phyloP scores from a whole-genome alignment of 2,113 vertebrate species.

The Pelvicachromis taeniatus region DNA sequence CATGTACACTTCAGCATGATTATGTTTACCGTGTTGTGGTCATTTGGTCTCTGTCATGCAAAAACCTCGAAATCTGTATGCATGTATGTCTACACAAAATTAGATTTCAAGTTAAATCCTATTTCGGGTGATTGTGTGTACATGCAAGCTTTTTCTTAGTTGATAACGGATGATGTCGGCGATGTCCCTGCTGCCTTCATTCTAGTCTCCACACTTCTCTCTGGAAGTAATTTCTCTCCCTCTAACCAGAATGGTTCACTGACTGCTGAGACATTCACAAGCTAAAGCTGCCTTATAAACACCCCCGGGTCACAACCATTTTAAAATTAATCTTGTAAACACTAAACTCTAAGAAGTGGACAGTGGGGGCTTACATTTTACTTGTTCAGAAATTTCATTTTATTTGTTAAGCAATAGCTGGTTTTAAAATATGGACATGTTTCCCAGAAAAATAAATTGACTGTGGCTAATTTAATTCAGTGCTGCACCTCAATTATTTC shows the following conservation, averaged over 20 bases:
- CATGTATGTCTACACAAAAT: neutral
- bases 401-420: constrained; percentile 12
- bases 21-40: constrained; percentile 15
- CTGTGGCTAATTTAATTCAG: constrained; percentile 23
- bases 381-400: constrained; percentile 40
- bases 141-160: neutral
- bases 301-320: constrained; percentile 59
- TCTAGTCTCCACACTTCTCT: neutral
- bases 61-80: neutral
- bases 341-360: neutral
- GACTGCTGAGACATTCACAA: constrained; percentile 63
- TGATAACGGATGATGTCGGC: neutral
- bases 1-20: constrained; percentile 9
- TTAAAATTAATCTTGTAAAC: constrained; percentile 65
- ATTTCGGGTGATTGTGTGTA: neutral
- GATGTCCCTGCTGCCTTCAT: neutral
- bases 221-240: constrained; percentile 64
- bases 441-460: constrained; percentile 48
- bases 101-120: neutral
- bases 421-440: constrained; percentile 17
- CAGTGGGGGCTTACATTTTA: constrained; percentile 19
- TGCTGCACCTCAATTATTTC: constrained; percentile 47
- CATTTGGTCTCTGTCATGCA: constrained; percentile 16
- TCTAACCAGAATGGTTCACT: constrained; percentile 36
- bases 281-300: constrained; percentile 60